Evolutionary conservation across 2,888 invertebrate species (phyloP).

Genomic region (Ischnura elegans): DNA sequence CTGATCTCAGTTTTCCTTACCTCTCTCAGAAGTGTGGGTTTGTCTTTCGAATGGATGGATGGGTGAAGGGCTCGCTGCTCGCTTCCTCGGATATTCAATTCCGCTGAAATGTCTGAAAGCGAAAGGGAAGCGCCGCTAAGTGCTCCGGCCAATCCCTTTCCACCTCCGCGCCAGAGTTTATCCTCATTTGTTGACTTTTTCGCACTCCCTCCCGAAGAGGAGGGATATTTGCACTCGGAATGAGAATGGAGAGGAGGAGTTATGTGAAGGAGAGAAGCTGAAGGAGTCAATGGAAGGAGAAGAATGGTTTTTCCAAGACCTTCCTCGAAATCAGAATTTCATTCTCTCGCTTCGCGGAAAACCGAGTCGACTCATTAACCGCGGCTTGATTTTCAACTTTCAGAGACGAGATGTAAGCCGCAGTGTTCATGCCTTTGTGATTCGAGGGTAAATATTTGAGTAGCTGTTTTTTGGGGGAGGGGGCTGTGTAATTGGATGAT

Average conservation of each 20-base stretch:
- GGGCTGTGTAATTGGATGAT: too few species aligned
- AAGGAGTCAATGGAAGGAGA: neutral
- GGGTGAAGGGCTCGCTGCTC: neutral
- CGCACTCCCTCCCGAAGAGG: constrained; percentile 53
- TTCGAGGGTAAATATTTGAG: neutral
- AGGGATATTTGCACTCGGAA: constrained; percentile 38
- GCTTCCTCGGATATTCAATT: neutral
- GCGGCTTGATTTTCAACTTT: neutral
- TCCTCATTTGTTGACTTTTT: constrained; percentile 57
- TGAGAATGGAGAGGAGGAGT: neutral
- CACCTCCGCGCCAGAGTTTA: constrained; percentile 6
- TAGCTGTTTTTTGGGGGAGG: too few species aligned
- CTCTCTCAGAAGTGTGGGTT: neutral
- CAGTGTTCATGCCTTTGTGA: neutral
- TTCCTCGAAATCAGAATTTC: neutral
- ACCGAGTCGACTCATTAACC: neutral
- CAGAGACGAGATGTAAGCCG: neutral
- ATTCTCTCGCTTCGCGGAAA: neutral
- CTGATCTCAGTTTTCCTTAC: neutral
- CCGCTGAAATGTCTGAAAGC: neutral
- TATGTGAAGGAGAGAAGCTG: neutral
- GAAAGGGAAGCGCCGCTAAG: constrained; percentile 35
- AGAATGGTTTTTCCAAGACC: neutral
- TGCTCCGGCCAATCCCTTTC: constrained; percentile 34
- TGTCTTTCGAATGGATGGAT: constrained; percentile 4